These are phyloP conservation scores for Chrysoperla carnea DNA, from an alignment of 1,140 invertebrate genomes.

Conservation along the genomic window DNA sequence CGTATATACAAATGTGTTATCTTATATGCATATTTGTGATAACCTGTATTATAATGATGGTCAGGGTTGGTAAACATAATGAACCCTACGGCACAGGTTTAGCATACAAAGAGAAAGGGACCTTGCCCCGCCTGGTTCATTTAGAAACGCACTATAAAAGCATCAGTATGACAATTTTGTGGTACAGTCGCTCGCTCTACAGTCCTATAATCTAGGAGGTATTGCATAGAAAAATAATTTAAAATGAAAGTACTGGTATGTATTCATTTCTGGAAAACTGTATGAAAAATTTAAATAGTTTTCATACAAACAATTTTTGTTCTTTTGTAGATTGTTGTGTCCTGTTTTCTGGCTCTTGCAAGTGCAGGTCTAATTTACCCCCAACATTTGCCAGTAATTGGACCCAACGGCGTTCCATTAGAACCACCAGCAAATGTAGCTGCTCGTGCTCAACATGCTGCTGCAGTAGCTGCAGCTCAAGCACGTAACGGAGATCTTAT, in stretches of 20 bases:
- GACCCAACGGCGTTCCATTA: constrained; percentile 26
- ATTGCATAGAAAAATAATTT: neutral
- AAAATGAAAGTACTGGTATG: neutral
- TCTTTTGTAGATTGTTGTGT: neutral
- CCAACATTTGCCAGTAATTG: neutral
- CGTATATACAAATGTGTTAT: no score
- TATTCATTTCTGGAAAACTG: neutral
- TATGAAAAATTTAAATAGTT: no score
- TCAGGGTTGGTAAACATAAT: no score
- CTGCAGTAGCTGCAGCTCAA: constrained; percentile 30
- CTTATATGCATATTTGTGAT: no score
- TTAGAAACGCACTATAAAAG: no score
- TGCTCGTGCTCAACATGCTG: constrained; percentile 36
- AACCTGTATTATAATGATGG: no score
- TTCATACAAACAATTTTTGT: no score
- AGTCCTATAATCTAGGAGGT: neutral
- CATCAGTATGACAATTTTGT: no score
- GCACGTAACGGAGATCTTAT: constrained; percentile 15
- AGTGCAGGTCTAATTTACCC: neutral
- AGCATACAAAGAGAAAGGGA: no score
- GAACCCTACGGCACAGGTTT: no score
- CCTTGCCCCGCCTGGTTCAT: no score
- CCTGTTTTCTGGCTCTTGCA: neutral
- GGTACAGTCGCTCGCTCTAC: neutral
- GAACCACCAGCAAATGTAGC: constrained; percentile 37